phyloP scores from a whole-genome alignment of 2,888 invertebrate genomes.

The Tenthredo livida region DNA sequence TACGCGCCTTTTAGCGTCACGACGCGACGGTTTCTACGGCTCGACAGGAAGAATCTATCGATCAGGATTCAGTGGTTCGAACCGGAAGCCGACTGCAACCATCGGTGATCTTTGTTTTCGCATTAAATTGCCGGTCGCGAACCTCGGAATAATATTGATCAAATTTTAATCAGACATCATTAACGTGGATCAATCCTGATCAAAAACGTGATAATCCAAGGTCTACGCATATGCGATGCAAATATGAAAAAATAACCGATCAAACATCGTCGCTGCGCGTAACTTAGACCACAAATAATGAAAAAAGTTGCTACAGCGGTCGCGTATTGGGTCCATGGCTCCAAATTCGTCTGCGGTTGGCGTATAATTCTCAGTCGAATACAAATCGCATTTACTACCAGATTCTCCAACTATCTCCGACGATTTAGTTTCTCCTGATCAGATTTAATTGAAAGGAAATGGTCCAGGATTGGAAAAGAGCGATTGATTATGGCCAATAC shows the following conservation, averaged over 20 bases:
- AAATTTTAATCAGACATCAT: background rate
- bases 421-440: background rate
- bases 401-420: background rate
- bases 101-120: background rate
- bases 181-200: background rate
- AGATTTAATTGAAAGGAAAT: background rate
- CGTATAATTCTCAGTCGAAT: background rate
- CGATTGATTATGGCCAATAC: background rate
- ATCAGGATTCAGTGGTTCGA: conserved; percentile 10
- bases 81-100: background rate
- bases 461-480: background rate
- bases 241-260: background rate
- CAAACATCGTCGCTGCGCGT: background rate
- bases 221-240: background rate
- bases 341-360: conserved; percentile 46
- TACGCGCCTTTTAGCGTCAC: conserved; percentile 42
- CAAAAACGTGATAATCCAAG: background rate
- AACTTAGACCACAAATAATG: background rate
- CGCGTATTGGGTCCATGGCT: background rate
- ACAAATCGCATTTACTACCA: conserved; percentile 21
- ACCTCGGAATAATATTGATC: background rate
- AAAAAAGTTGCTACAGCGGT: background rate
- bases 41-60: conserved; percentile 4
- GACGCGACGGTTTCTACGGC: conserved; percentile 11
- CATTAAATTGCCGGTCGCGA: background rate